Evolutionary conservation across 2,113 vertebrate genomes (phyloP).

Genomic region (Pyrgilauda ruficollis): DNA sequence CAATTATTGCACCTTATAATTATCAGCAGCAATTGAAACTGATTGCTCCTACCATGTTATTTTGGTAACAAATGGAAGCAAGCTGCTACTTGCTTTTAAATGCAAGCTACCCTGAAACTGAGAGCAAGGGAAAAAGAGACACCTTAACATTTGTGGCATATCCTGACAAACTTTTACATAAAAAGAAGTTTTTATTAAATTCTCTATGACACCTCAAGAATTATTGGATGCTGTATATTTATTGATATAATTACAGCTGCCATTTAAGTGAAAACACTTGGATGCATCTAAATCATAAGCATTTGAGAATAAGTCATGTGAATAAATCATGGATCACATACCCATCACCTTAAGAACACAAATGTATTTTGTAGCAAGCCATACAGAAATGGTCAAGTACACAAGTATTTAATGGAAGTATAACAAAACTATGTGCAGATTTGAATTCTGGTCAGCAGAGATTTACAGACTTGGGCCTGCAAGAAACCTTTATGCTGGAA

Average conservation of each 20-base stretch:
- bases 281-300: not conserved
- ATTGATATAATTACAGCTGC: not conserved
- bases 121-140: not conserved
- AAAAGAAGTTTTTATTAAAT: not conserved
- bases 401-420: not conserved
- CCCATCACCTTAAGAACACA: not conserved
- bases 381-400: not conserved
- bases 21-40: conserved; percentile 56
- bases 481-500: not conserved
- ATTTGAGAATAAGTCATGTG: not conserved
- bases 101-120: not conserved
- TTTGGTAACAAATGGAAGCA: conserved; percentile 58
- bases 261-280: not conserved
- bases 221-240: not conserved
- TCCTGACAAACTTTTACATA: not conserved
- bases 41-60: conserved; percentile 35
- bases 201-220: not conserved
- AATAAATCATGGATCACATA: not conserved
- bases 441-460: not conserved
- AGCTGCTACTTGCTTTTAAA: conserved; percentile 50
- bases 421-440: not conserved
- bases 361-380: not conserved
- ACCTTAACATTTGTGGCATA: not conserved
- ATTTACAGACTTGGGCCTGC: not conserved
- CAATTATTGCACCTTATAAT: conserved; percentile 64